Evolutionary conservation across 2,888 invertebrate genomes (phyloP).

Genomic region (Reticulitermes lucifugus): DNA sequence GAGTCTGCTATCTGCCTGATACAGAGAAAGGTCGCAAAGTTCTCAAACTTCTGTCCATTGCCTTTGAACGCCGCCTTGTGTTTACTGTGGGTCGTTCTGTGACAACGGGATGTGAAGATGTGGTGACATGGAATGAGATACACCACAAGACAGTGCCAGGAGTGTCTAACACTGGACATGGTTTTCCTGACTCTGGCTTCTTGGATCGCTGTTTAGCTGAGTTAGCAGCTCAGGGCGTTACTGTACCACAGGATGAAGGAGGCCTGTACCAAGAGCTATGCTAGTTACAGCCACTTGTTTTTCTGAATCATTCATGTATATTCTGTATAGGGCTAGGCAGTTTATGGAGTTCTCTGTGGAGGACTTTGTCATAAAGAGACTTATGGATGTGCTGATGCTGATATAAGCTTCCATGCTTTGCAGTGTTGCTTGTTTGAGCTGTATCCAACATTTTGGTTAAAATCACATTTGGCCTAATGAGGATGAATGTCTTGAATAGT

Average conservation of each 20-base stretch:
- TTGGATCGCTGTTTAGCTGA: constrained; percentile 74
- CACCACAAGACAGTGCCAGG: constrained; percentile 87
- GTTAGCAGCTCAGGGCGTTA: constrained; percentile 70
- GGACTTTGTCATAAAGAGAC: too few species aligned
- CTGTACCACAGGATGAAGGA: constrained; percentile 59
- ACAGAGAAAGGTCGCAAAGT: constrained; percentile 84
- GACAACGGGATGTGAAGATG: constrained; percentile 91
- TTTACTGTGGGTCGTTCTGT: constrained; percentile 89
- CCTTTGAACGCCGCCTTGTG: constrained; percentile 85
- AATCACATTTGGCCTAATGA: too few species aligned
- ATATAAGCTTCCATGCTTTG: too few species aligned
- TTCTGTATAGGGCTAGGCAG: too few species aligned
- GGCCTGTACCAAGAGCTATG: constrained; percentile 61
- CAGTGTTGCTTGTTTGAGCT: too few species aligned
- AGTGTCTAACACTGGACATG: constrained; percentile 67
- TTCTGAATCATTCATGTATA: too few species aligned
- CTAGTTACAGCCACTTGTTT: constrained; percentile 51
- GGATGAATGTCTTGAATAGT: too few species aligned
- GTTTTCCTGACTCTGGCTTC: constrained; percentile 83
- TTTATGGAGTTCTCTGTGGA: too few species aligned
- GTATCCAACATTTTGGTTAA: too few species aligned
- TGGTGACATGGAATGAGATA: constrained; percentile 92
- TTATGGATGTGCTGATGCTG: too few species aligned
- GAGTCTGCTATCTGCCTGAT: constrained; percentile 86
- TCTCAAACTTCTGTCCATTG: constrained; percentile 78